Evolutionary conservation across 2,888 invertebrate genomes (phyloP).

Genomic region (Venusia cambrica): DNA sequence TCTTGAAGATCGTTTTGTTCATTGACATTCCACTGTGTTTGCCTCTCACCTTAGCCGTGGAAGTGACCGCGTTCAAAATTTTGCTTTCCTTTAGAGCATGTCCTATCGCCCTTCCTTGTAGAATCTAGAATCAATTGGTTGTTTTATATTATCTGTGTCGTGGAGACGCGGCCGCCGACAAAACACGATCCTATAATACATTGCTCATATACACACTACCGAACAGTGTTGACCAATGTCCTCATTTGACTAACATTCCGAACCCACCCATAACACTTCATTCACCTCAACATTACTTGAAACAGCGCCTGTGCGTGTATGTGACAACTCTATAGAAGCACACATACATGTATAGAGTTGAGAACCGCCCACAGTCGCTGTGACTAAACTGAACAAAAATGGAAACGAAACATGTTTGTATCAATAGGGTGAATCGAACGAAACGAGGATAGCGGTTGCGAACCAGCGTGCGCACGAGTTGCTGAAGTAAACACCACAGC

Average conservation of each 20-base stretch:
- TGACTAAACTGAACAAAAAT: slow-evolving; percentile 41
- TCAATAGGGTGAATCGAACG: slow-evolving; percentile 91
- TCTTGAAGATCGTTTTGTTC: slow-evolving; percentile 37
- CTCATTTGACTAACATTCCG: slow-evolving; percentile 54
- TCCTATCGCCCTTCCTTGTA: slow-evolving; percentile 41
- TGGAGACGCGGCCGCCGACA: slow-evolving; percentile 39
- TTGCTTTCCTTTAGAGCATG: slow-evolving; percentile 54
- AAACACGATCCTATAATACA: slow-evolving; percentile 38
- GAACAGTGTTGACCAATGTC: slow-evolving; percentile 40
- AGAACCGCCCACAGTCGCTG: slow-evolving; percentile 46
- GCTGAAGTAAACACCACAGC: slow-evolving; percentile 89
- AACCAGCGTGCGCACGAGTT: slow-evolving; percentile 98
- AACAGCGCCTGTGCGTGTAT: slow-evolving; percentile 48
- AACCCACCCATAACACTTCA: slow-evolving; percentile 55
- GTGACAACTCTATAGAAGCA: slow-evolving; percentile 22
- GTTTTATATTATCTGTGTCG: slow-evolving; percentile 49
- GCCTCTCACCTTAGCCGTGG: slow-evolving; percentile 58
- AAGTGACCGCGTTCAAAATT: slow-evolving; percentile 46
- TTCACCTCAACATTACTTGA: slow-evolving; percentile 52
- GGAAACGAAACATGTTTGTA: slow-evolving; percentile 62
- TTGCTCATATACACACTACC: slow-evolving; percentile 29
- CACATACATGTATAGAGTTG: slow-evolving; percentile 15
- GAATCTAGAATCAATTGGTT: slow-evolving; percentile 57
- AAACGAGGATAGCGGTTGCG: slow-evolving; percentile 97
- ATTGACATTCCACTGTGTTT: slow-evolving; percentile 57